phyloP scores from a whole-genome alignment of 2,797 vertebrate genomes.

The Pseudopleuronectes americanus region DNA sequence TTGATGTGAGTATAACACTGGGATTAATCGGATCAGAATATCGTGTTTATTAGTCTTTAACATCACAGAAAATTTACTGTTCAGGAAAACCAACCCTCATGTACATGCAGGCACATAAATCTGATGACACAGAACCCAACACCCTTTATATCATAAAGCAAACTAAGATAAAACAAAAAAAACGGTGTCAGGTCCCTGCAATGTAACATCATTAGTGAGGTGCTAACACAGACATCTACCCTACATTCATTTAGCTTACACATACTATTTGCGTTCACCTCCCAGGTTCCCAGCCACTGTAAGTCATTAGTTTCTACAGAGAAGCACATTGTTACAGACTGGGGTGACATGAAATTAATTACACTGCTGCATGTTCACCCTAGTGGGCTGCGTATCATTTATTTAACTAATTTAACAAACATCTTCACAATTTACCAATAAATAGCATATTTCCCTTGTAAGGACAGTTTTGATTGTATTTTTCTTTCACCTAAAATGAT shows the following conservation, averaged over 20 bases:
- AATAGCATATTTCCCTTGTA: neutral
- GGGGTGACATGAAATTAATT: constrained; percentile 75
- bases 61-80: constrained; percentile 24
- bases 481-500: too few species aligned
- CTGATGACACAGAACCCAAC: constrained; percentile 7
- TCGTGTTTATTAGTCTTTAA: neutral
- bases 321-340: constrained; percentile 60
- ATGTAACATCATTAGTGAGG: constrained; percentile 42
- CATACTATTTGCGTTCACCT: constrained; percentile 43
- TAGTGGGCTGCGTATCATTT: constrained; percentile 61
- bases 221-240: constrained; percentile 34
- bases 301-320: constrained; percentile 67
- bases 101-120: constrained; percentile 15
- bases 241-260: constrained; percentile 45
- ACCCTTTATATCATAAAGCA: constrained; percentile 14
- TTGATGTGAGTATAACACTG: neutral
- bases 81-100: constrained; percentile 4
- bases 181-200: neutral
- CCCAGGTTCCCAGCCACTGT: constrained; percentile 55
- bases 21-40: too few species aligned
- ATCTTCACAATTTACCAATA: neutral
- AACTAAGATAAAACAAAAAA: neutral
- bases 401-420: too few species aligned
- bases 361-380: constrained; percentile 68
- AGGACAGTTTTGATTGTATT: neutral